A percentile compares a stretch with the other conserved stretches of the same genome.
Evolutionary conservation across 2,797 vertebrate species (phyloP).

Genomic region (Halcyon chelicuti): DNA sequence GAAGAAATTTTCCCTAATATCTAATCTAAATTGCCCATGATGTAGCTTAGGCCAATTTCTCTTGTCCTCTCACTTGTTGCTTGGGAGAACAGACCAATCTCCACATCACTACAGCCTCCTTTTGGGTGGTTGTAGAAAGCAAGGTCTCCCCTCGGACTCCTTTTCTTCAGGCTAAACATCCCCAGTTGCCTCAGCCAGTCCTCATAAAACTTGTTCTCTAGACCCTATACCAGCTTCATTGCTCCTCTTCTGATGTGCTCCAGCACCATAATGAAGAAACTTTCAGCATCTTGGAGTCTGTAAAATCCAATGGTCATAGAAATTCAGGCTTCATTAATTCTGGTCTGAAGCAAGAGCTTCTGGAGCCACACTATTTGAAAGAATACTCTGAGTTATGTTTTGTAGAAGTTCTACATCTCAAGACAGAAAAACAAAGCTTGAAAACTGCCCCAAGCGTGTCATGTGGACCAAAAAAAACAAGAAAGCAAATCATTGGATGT

Average conservation of each 20-base stretch:
- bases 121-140: background rate
- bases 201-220: background rate
- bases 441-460: background rate
- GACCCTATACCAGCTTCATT: background rate
- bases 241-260: background rate
- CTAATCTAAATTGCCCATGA: background rate
- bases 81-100: background rate
- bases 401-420: background rate
- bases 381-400: background rate
- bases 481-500: accelerated
- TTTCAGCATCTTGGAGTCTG: background rate
- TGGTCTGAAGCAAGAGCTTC: background rate
- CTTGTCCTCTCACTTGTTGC: background rate
- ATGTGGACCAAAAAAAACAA: background rate
- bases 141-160: background rate
- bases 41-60: background rate
- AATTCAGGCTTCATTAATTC: background rate
- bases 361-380: background rate
- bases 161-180: background rate
- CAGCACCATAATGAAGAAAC: accelerated
- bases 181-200: background rate
- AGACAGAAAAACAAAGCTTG: background rate
- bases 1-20: background rate
- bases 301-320: background rate
- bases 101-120: background rate